Evolutionary conservation across 2,888 invertebrate genomes (phyloP), one percentile per base, ranked within the genome.

Genomic region (Xestia rhomboidea): DNA sequence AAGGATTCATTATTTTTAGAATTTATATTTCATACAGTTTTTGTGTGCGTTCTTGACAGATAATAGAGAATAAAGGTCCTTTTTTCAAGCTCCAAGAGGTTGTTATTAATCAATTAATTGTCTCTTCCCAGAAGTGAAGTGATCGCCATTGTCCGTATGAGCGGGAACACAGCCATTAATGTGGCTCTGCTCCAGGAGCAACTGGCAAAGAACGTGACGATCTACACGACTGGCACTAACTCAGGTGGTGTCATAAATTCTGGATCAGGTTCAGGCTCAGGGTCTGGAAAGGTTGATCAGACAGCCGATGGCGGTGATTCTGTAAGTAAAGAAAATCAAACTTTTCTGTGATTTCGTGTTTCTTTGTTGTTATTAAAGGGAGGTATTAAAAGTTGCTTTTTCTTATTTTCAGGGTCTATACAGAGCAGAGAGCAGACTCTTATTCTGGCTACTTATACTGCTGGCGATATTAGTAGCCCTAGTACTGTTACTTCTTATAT

Each of bases 381-480:
- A n/a, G 8, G 8, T 21, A 10, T 63, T 38, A 41, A 41, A 41
- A n/a, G 10, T 21, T 18, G 7, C 34, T 18, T 64, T 87, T 81
- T 81, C 73, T 82, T 88, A 78, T 74, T 97, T 97, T 87, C 96
- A 98, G 98, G 97, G 97, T 80, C 93, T 98, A 49, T 98, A 98
- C 90, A 97, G 97, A 95, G 97, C 98, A 67, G 98, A 98, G 89
- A 98, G 98, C 91, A 97, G 98, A 87, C 94, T 97, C 73, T 93
- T 98, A 71, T 98, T 98, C 91, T 99, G 99, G 99, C 93, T 99
- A 38, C 95, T 99, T 72, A 98, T 99, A 86, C 94, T 98, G 27
- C 93, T 99, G 81, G 98, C 98, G 68, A 97, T 99, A 46, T 93
- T 99, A 81, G 97, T 98, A 86, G 97, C 98, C 0, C 90, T 98